A percentile compares a stretch with the other conserved stretches of the same genome.
These are phyloP conservation scores for Anthonomus grandis DNA, from an alignment of 1,140 invertebrate species.

Conservation along the genomic window DNA sequence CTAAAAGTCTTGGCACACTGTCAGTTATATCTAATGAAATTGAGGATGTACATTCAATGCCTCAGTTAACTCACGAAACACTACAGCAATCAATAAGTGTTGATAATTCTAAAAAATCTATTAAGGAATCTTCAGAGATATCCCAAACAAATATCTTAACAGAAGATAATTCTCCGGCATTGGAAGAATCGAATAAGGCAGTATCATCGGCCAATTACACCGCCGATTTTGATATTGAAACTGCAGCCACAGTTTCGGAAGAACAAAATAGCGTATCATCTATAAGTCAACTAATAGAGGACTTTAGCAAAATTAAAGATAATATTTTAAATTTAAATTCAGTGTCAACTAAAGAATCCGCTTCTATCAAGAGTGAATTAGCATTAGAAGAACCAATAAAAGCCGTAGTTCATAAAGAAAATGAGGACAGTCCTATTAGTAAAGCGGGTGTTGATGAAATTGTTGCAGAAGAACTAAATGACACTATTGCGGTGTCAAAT, in stretches of 20 bases:
- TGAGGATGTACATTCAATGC: constrained; percentile 1
- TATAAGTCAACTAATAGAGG: constrained; percentile 36
- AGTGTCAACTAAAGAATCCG: neutral
- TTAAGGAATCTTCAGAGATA: neutral
- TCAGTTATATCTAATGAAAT: neutral
- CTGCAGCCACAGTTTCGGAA: constrained; percentile 14
- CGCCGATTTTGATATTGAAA: constrained; percentile 34
- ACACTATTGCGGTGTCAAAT: neutral
- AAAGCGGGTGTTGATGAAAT: neutral
- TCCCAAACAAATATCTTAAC: constrained; percentile 5
- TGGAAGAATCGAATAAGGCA: constrained; percentile 5
- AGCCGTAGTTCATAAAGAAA: no score
- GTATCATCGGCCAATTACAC: constrained; percentile 12
- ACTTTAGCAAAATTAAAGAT: constrained; percentile 36
- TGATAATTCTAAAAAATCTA: neutral
- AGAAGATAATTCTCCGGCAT: neutral
- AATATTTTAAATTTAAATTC: constrained; percentile 31
- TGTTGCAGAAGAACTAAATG: constrained; percentile 1
- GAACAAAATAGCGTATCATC: constrained; percentile 30
- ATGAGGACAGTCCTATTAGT: neutral
- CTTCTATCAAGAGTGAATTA: neutral
- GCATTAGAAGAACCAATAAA: neutral
- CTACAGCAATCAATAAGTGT: neutral
- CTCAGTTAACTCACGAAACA: no score
- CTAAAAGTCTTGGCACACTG: neutral